A percentile compares a stretch with the other conserved stretches of the same genome.
These are phyloP conservation scores for Steinernema hermaphroditum DNA, from an alignment of 2,888 invertebrate species.

Conservation along the genomic window DNA sequence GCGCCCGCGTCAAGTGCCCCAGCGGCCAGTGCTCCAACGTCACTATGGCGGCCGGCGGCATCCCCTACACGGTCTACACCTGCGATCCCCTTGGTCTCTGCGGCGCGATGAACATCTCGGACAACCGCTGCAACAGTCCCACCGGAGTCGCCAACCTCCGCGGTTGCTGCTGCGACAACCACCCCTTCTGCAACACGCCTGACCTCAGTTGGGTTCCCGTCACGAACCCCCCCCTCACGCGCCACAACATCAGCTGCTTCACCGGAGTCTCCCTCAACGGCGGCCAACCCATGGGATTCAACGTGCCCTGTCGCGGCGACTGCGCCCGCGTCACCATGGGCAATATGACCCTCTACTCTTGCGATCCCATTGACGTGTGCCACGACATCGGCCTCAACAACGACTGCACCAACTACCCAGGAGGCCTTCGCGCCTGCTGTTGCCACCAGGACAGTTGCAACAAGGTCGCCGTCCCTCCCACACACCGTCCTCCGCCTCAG, in stretches of 20 bases:
- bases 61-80: conserved; percentile 10
- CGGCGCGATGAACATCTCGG: not conserved
- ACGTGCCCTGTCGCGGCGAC: conserved; percentile 23
- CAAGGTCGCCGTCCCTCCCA: not conserved
- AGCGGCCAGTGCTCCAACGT: conserved; percentile 31
- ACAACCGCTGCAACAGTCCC: conserved; percentile 15
- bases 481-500: not conserved
- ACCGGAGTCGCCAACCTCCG: not conserved
- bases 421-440: conserved; percentile 29
- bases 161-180: conserved; percentile 14
- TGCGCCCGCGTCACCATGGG: conserved; percentile 22
- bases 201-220: conserved; percentile 2
- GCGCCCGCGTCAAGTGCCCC: conserved; percentile 15
- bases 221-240: not conserved
- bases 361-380: conserved; percentile 33
- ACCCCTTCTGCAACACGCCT: conserved; percentile 11
- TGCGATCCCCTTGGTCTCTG: conserved; percentile 18
- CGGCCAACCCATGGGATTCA: not conserved
- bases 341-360: conserved; percentile 19
- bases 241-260: conserved; percentile 33
- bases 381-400: conserved; percentile 12
- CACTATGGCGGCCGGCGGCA: not conserved
- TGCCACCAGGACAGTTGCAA: conserved; percentile 29
- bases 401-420: not conserved
- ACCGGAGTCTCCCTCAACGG: conserved; percentile 9